Percentiles rank a stretch among this genome's conserved stretches.
Evolutionary conservation across 2,797 vertebrate species (phyloP).

Genomic region (Gambusia yucatana): DNA sequence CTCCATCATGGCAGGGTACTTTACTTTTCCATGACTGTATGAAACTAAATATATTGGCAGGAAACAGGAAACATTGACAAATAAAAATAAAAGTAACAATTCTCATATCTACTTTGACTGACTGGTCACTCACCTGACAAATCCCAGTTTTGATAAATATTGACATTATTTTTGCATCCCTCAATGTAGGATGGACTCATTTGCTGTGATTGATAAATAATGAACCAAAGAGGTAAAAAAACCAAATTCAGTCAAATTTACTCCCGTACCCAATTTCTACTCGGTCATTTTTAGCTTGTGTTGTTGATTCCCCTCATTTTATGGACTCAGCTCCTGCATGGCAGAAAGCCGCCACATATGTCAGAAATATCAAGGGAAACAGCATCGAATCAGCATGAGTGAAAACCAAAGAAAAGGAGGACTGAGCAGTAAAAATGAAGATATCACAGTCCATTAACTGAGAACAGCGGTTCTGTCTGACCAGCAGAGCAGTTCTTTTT

Average conservation of each 20-base stretch:
- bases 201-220: background rate
- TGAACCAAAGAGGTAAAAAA: background rate
- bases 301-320: slow-evolving; percentile 21
- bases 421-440: slow-evolving; percentile 38
- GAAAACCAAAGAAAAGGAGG: slow-evolving; percentile 27
- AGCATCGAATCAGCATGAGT: slow-evolving; percentile 20
- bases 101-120: background rate
- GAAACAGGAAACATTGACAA: background rate
- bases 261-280: background rate
- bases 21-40: background rate
- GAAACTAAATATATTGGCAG: background rate
- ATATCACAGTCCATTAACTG: slow-evolving; percentile 58
- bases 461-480: slow-evolving; percentile 43
- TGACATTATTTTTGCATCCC: background rate
- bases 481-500: slow-evolving; percentile 31
- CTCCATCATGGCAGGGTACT: background rate
- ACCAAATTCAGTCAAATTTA: background rate
- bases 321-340: slow-evolving; percentile 2
- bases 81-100: background rate
- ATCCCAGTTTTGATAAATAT: background rate
- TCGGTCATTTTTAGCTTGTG: background rate
- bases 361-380: slow-evolving; percentile 38
- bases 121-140: background rate
- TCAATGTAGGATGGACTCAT: background rate
- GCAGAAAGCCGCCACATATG: slow-evolving; percentile 12